Conservation (phyloP, 2,888 invertebrate genomes). For the Drosophila kambysellisi region DNA sequence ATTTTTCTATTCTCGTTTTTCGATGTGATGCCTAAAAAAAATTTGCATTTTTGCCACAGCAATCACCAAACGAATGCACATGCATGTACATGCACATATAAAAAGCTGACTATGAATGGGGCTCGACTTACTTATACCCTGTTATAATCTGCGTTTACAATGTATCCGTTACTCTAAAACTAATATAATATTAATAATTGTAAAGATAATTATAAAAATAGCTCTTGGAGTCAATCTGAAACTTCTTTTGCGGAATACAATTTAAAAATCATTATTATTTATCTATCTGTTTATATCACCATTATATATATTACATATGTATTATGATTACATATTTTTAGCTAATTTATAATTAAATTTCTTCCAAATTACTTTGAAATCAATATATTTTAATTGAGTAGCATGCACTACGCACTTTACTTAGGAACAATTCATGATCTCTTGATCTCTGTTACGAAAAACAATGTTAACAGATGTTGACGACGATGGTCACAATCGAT, state of each 20-base stretch:
- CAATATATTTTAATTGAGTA: too few species aligned
- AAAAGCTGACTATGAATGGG: neutral
- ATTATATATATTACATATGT: neutral
- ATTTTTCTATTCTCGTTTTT: constrained; percentile 55
- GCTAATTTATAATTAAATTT: neutral
- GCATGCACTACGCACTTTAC: neutral
- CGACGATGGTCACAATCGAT: neutral
- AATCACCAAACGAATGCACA: constrained; percentile 63
- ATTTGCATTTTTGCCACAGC: constrained; percentile 73
- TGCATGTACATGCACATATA: constrained; percentile 36
- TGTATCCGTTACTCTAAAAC: neutral
- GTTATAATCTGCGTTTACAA: neutral
- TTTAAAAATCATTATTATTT: neutral
- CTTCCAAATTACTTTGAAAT: too few species aligned
- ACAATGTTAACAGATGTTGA: neutral
- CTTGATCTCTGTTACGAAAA: neutral
- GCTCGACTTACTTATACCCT: constrained; percentile 15
- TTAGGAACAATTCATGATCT: neutral
- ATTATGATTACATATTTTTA: neutral
- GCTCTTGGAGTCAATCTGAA: neutral
- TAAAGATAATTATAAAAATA: neutral
- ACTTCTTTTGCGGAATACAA: neutral
- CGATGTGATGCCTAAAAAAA: constrained; percentile 57
- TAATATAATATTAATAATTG: neutral
- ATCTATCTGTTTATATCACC: neutral